Conservation (phyloP, 2,797 vertebrate genomes). For the Neosalanx taihuensis region DNA sequence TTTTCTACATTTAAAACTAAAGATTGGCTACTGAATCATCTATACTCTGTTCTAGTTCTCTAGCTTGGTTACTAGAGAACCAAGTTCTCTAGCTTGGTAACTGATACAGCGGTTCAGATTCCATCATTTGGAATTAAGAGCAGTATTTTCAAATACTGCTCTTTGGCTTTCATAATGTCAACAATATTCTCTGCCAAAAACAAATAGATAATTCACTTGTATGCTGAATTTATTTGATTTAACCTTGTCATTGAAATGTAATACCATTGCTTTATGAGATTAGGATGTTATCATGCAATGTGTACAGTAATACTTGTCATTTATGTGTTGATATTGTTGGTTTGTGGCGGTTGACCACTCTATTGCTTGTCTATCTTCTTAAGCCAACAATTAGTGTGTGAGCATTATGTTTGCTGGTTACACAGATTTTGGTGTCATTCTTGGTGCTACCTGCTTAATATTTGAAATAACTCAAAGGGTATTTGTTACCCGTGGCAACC, state of each 20-base stretch:
- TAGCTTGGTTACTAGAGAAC: no score
- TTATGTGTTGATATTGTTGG: not conserved
- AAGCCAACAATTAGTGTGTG: not conserved
- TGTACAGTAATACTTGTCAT: not conserved
- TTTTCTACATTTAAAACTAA: no score
- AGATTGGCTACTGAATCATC: slow-evolving; percentile 12
- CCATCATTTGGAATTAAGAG: slow-evolving; percentile 49
- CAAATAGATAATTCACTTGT: not conserved
- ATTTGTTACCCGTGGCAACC: slow-evolving; percentile 50
- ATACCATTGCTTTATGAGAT: no score
- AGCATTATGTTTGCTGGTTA: not conserved
- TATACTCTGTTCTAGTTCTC: no score
- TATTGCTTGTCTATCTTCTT: slow-evolving; percentile 10
- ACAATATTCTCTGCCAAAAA: not conserved
- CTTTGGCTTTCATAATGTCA: slow-evolving; percentile 25
- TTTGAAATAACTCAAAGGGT: slow-evolving; percentile 39
- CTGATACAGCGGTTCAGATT: slow-evolving; percentile 65
- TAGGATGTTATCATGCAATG: not conserved
- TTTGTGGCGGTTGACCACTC: slow-evolving; percentile 44
- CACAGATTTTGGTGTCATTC: slow-evolving; percentile 29
- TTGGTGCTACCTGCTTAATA: slow-evolving; percentile 52
- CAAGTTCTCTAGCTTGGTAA: slow-evolving; percentile 45
- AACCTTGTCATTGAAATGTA: not conserved
- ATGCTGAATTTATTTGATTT: slow-evolving; percentile 3
- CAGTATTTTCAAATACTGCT: slow-evolving; percentile 16